These are phyloP conservation scores for Calephelis virginiensis DNA, from an alignment of 1,140 invertebrate genomes.

Conservation along the genomic window DNA sequence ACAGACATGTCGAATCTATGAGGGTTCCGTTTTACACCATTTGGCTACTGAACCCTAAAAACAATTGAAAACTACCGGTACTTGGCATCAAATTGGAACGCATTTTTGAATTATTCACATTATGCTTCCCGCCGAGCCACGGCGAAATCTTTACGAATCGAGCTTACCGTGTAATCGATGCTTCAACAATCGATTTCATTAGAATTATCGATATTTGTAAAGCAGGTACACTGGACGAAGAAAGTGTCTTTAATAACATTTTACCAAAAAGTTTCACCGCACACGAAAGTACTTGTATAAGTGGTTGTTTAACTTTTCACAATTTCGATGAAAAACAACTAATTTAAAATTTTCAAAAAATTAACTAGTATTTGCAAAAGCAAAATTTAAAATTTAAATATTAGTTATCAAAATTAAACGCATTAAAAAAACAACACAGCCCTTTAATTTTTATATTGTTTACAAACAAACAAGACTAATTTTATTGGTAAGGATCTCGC, in stretches of 20 bases:
- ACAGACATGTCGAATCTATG: no score
- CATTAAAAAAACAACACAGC: no score
- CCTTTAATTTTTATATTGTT: no score
- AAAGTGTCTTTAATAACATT: conserved; percentile 26
- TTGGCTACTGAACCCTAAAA: not conserved
- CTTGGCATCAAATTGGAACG: conserved; percentile 35
- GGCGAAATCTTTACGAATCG: conserved; percentile 58
- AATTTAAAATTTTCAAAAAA: no score
- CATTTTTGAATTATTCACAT: conserved; percentile 41
- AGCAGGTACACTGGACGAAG: conserved; percentile 34
- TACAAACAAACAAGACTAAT: no score
- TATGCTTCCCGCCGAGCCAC: conserved; percentile 42
- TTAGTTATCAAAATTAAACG: no score
- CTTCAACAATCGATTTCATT: conserved; percentile 74
- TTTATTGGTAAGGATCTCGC: no score
- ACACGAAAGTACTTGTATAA: not conserved
- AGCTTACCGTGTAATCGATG: conserved; percentile 61
- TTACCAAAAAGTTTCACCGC: not conserved
- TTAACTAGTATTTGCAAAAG: no score
- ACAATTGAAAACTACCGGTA: conserved; percentile 54
- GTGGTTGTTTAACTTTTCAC: no score
- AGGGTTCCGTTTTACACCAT: no score
- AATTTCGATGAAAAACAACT: no score
- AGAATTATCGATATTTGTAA: conserved; percentile 66
- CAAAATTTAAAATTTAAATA: no score